Conservation (phyloP, 2,113 vertebrate genomes). For the Nothobranchius furzeri region DNA sequence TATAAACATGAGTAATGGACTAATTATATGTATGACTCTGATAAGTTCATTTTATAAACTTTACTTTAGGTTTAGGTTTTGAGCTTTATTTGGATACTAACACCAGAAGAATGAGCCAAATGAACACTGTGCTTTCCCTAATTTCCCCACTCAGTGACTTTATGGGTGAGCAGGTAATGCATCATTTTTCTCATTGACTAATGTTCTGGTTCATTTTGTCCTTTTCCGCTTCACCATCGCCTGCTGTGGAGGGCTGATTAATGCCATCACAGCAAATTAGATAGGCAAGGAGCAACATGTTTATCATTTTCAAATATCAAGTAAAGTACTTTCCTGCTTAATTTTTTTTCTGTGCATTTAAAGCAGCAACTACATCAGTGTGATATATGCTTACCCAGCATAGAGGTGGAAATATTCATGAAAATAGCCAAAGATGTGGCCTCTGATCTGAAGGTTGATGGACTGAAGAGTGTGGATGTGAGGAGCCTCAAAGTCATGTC, state of each 20-base stretch:
- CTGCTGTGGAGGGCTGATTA: conserved; percentile 73
- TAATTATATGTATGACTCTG: too few relatives aligned
- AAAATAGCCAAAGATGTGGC: conserved; percentile 37
- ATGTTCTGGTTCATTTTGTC: conserved; percentile 73
- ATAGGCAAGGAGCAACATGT: conserved; percentile 72
- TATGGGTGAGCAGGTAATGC: conserved; percentile 62
- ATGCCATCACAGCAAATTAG: conserved; percentile 76
- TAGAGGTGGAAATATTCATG: conserved; percentile 48
- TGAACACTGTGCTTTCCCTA: conserved; percentile 57
- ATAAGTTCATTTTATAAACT: too few relatives aligned
- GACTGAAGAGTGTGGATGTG: conserved; percentile 25
- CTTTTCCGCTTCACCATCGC: conserved; percentile 60
- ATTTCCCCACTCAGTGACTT: conserved; percentile 62
- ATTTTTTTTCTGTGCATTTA: conserved; percentile 45
- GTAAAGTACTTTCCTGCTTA: conserved; percentile 44
- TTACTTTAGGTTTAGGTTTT: neutral
- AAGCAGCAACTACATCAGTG: conserved; percentile 42
- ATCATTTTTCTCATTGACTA: conserved; percentile 74
- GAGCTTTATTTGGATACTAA: conserved; percentile 12
- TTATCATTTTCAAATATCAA: conserved; percentile 71
- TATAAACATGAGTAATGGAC: too few relatives aligned
- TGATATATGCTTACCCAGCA: conserved; percentile 54
- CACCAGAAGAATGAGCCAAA: conserved; percentile 21
- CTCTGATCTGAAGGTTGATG: conserved; percentile 53
- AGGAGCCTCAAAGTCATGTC: too few relatives aligned